Conservation (phyloP, 1,140 invertebrate genomes). For the Macrobrachium nipponense region DNA sequence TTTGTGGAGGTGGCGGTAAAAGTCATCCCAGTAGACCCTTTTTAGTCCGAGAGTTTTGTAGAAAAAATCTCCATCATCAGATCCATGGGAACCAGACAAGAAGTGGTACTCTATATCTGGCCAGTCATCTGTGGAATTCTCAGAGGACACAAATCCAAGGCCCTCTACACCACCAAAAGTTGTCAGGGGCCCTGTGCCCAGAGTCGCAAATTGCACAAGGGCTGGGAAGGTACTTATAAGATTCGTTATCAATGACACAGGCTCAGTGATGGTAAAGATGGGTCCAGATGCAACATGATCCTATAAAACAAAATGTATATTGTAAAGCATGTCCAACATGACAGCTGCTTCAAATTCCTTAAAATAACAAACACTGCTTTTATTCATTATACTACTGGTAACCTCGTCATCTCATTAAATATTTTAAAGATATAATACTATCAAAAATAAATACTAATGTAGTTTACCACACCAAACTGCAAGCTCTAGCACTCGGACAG, state of each 20-base stretch:
- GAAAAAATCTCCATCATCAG: constrained; percentile 85
- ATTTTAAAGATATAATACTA: no score
- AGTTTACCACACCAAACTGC: no score
- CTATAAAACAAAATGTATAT: neutral
- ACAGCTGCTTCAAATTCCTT: no score
- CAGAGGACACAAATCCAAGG: constrained; percentile 86
- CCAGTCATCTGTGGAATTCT: neutral
- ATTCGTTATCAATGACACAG: constrained; percentile 3
- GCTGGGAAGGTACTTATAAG: constrained; percentile 13
- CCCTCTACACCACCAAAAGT: constrained; percentile 92
- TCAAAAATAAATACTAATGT: no score
- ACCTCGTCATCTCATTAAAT: no score
- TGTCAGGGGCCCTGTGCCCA: constrained; percentile 80
- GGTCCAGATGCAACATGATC: constrained; percentile 23
- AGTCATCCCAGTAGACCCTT: constrained; percentile 15
- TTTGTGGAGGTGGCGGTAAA: constrained; percentile 9
- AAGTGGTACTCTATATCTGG: constrained; percentile 77
- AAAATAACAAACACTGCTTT: no score
- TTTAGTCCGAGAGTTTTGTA: constrained; percentile 82
- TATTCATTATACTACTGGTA: no score
- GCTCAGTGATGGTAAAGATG: constrained; percentile 24
- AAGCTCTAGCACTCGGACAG: no score
- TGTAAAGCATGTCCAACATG: neutral
- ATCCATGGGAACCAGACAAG: constrained; percentile 87
- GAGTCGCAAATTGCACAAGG: neutral